phyloP scores from a whole-genome alignment of 2,797 vertebrate species.

The Podarcis siculus region DNA sequence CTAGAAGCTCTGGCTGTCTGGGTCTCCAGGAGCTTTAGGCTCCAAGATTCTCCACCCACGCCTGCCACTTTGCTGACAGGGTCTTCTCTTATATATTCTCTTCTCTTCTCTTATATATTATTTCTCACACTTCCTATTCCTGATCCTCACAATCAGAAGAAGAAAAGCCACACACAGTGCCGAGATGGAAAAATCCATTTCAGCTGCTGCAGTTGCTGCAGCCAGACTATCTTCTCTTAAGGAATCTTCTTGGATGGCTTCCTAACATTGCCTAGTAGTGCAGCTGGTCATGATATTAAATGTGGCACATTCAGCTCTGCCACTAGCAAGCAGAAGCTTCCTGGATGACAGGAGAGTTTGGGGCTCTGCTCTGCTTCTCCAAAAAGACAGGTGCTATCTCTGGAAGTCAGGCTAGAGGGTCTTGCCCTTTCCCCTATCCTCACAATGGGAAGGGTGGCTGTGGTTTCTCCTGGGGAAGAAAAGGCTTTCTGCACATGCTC shows the following conservation, averaged over 20 bases:
- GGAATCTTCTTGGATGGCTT: background rate
- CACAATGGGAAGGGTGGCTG: background rate
- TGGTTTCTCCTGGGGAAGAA: background rate
- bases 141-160: no score
- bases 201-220: background rate
- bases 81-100: no score
- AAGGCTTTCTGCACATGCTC: background rate
- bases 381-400: background rate
- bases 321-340: background rate
- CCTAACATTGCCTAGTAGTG: background rate
- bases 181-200: no score
- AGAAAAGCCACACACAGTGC: background rate
- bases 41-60: background rate
- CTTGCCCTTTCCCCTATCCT: background rate
- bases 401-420: background rate
- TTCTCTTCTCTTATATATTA: no score
- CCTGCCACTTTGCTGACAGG: no score
- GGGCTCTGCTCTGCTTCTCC: background rate
- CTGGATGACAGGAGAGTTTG: background rate
- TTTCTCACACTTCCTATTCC: background rate
- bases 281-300: background rate
- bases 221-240: background rate
- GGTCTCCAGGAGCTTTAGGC: no score
- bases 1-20: background rate
- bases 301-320: background rate